Conservation (phyloP, 2,113 vertebrate species). For the Choloepus hoffmanni region DNA sequence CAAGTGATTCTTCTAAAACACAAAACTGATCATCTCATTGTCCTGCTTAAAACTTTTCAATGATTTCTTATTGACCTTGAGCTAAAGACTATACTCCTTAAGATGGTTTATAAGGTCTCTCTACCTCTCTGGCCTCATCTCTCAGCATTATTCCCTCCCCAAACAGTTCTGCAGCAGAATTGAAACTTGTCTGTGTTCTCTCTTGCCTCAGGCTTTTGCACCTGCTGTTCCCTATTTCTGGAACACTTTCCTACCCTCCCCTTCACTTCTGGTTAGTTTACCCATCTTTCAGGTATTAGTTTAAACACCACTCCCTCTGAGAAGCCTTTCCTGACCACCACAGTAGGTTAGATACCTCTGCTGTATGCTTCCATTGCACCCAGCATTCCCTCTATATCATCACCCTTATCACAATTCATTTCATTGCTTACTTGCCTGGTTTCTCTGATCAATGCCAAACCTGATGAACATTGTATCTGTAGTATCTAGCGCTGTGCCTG, state of each 20-base stretch:
- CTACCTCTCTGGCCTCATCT: neutral
- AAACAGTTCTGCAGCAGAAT: neutral
- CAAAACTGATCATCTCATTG: constrained; percentile 20
- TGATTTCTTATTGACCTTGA: constrained; percentile 1
- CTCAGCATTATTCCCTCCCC: neutral
- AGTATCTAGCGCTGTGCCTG: neutral
- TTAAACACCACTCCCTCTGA: neutral
- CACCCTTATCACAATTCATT: neutral
- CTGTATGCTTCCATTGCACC: neutral
- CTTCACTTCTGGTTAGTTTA: constrained; percentile 25
- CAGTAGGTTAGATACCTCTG: neutral
- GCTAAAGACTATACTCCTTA: neutral
- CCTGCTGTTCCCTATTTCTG: neutral
- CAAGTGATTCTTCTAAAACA: constrained; percentile 42
- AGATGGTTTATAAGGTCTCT: neutral
- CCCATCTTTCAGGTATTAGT: neutral
- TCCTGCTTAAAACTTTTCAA: neutral
- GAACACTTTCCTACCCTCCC: neutral
- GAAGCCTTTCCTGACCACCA: neutral
- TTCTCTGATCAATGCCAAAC: neutral
- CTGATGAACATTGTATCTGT: neutral
- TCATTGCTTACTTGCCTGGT: neutral
- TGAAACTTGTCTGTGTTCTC: neutral
- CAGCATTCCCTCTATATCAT: neutral
- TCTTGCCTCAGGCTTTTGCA: neutral